Evolutionary conservation across 2,888 invertebrate genomes (phyloP).

Genomic region (Abscondita cerata): DNA sequence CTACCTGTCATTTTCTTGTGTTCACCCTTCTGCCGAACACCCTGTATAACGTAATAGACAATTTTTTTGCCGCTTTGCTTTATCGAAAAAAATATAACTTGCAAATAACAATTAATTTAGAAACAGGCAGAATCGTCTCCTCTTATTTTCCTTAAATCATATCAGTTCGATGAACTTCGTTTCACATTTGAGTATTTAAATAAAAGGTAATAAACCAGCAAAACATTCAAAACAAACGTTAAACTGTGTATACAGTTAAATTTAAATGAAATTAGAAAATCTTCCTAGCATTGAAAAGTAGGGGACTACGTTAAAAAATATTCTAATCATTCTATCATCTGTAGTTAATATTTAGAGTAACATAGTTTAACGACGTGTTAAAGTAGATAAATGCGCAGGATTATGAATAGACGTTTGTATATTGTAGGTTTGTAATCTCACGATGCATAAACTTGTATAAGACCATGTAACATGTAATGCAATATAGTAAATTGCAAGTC

Average conservation of each 20-base stretch:
- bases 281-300: conserved; percentile 11
- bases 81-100: too few relatives aligned
- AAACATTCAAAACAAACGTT: too few relatives aligned
- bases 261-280: conserved; percentile 14
- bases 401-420: conserved; percentile 30
- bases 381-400: conserved; percentile 30
- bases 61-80: too few relatives aligned
- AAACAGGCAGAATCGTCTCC: too few relatives aligned
- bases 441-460: conserved; percentile 21
- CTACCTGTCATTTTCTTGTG: too few relatives aligned
- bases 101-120: too few relatives aligned
- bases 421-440: conserved; percentile 22
- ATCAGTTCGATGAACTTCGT: too few relatives aligned
- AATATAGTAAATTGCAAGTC: conserved; percentile 20
- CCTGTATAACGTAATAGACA: too few relatives aligned
- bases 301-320: conserved; percentile 22
- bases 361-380: conserved; percentile 32
- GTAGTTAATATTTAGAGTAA: conserved; percentile 38
- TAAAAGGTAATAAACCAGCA: too few relatives aligned
- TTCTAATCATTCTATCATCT: conserved; percentile 40
- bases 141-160: too few relatives aligned
- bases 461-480: conserved; percentile 17
- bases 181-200: too few relatives aligned
- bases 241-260: background rate
- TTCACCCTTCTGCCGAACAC: too few relatives aligned